Base-by-base conservation (phyloP, 1,140 invertebrate species). In the Holcopasites calliopsidis region DNA sequence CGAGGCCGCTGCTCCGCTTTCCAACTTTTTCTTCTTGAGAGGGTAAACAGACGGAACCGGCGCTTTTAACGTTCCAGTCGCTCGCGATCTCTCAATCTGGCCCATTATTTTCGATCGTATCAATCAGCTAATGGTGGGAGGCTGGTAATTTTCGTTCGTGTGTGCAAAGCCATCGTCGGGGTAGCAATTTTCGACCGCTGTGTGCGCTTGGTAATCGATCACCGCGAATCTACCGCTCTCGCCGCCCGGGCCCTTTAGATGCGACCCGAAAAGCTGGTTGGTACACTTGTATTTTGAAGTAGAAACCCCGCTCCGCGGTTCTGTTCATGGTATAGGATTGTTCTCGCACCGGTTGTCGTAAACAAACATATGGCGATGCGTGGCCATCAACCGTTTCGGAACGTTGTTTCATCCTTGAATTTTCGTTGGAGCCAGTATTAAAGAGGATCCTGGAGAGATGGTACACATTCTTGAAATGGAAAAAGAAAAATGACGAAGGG, bases 71-170 rank as follows among this genome's bases (percentile, higher is more conserved):
- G 11, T 38, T 60, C 57, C 57, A 44, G 38, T 60, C 47, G 35
- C 44, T 31, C 18, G 23, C 44, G 35, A 31, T 52, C 70, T 40
- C 33, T 68, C 64, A 7, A 76, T 80, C 64, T 64, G 33, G 16
- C 58, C n/a, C 58, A 81, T 81, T 80, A 76, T 81, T 74, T 74
- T 66, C 77, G 77, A 80, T 81, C 66, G 54, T 61, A 76, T 73
- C 64, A 72, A 80, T 80, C 77, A 80, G 54, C 77, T 79, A 80
- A 80, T 80, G 65, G 62, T 16, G 61, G 49, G 65, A 31, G 62
- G 16, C 38, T 58, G 40, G 69, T 52, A 72, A 64, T 72, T 64
- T 38, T 31, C 44, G 21, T 72, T 42, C 44, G 40, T 68, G 58
- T 76, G 64, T 42, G 55, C 71, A 49, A 58, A 64, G 49, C 66